These are phyloP conservation scores for Hassar affinis DNA, from an alignment of 2,113 vertebrate species.

Conservation along the genomic window DNA sequence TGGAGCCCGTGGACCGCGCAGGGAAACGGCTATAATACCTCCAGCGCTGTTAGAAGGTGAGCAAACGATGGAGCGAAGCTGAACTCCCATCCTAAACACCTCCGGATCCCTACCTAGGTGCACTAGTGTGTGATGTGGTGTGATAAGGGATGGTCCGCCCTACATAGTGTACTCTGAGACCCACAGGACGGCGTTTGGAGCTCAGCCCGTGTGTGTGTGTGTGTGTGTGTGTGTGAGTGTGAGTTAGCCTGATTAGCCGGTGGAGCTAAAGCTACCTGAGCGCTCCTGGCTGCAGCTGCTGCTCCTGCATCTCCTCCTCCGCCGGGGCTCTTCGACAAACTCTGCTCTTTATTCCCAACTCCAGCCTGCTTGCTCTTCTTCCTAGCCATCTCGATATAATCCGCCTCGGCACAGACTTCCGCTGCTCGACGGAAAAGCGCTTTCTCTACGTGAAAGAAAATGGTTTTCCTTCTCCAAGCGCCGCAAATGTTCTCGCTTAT, in stretches of 20 bases:
- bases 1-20: no score
- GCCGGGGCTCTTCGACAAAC: conserved; percentile 72
- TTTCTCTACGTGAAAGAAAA: conserved; percentile 54
- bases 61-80: conserved; percentile 20
- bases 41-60: no score
- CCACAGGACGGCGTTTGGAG: background rate
- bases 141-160: background rate
- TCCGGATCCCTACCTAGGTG: background rate
- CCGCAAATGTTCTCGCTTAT: conserved; percentile 68
- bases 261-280: conserved; percentile 67
- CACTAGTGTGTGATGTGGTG: background rate
- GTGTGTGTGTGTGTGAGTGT: no score
- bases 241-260: conserved; percentile 22
- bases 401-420: conserved; percentile 66
- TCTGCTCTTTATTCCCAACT: conserved; percentile 75
- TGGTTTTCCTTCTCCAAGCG: conserved; percentile 64
- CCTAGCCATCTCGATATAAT: conserved; percentile 78
- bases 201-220: background rate
- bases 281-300: conserved; percentile 74
- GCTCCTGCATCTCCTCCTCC: conserved; percentile 75
- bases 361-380: conserved; percentile 84
- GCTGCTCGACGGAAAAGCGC: conserved; percentile 57
- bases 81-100: background rate
- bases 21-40: background rate
- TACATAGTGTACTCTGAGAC: background rate